A percentile compares a stretch with the other conserved stretches of the same genome.
These are phyloP conservation scores for Phylloscopus whistleri DNA, from an alignment of 2,113 vertebrate species.

Conservation along the genomic window DNA sequence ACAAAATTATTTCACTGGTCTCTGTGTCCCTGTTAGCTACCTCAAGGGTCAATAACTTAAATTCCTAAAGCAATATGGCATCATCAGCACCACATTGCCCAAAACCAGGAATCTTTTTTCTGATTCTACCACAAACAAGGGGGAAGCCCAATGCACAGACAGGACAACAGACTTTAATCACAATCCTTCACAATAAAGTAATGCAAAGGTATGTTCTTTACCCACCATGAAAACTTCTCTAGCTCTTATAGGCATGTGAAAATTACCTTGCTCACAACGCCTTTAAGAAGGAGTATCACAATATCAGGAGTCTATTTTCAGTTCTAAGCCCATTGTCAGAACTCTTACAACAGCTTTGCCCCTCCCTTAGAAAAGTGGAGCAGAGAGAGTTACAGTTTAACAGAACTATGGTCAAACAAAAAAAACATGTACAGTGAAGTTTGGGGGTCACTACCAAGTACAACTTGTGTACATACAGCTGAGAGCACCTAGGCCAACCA, in stretches of 20 bases:
- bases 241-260: background rate
- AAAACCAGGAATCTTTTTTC: background rate
- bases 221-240: background rate
- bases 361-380: background rate
- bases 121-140: background rate
- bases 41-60: background rate
- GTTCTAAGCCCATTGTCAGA: background rate
- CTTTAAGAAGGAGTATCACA: background rate
- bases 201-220: background rate
- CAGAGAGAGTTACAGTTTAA: background rate
- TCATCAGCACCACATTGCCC: background rate
- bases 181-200: background rate
- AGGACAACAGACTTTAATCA: background rate
- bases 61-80: background rate
- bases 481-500: background rate
- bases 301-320: background rate
- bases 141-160: background rate
- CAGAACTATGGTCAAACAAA: background rate
- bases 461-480: background rate
- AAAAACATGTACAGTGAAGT: background rate
- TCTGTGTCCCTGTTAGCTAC: background rate
- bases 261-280: background rate
- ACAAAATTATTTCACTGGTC: background rate
- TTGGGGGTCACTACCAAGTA: background rate
- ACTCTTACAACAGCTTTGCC: background rate